Evolutionary conservation across 2,888 invertebrate species (phyloP).

Genomic region (Pasiphila rectangulata): DNA sequence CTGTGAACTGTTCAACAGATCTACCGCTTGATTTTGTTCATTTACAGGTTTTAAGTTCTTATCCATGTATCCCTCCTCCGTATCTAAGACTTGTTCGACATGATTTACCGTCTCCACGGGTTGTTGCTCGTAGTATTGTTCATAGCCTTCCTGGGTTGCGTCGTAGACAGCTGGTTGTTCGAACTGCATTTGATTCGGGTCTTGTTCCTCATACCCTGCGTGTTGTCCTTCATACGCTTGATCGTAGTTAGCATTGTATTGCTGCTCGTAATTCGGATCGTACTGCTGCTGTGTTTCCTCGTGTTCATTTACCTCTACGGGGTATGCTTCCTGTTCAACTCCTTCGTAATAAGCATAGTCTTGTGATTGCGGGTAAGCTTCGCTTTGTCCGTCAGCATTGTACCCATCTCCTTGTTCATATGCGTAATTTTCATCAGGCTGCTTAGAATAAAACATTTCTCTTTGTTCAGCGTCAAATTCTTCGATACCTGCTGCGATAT

Average conservation of each 20-base stretch:
- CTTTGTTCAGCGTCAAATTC: constrained; percentile 56
- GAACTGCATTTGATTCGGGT: constrained; percentile 23
- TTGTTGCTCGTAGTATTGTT: constrained; percentile 22
- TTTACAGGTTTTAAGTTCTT: not conserved
- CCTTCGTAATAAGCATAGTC: constrained; percentile 54
- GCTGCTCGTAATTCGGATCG: constrained; percentile 60
- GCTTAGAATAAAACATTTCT: constrained; percentile 59
- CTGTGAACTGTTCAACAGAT: no score
- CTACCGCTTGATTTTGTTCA: constrained; percentile 1
- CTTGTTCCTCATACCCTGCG: constrained; percentile 30
- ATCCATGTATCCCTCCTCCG: constrained; percentile 13
- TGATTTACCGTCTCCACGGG: constrained; percentile 15
- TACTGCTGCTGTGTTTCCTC: constrained; percentile 54
- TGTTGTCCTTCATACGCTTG: constrained; percentile 36
- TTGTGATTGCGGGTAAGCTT: constrained; percentile 41
- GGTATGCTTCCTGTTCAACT: constrained; percentile 37
- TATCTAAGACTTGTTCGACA: constrained; percentile 14
- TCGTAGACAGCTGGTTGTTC: constrained; percentile 25
- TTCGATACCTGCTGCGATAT: constrained; percentile 40
- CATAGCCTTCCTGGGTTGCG: constrained; percentile 25
- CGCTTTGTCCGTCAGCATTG: constrained; percentile 36
- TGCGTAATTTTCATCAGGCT: constrained; percentile 34
- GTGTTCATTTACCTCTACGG: constrained; percentile 50
- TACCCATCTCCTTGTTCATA: constrained; percentile 39
- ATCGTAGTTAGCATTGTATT: constrained; percentile 43